Evolutionary conservation across 2,113 vertebrate species (phyloP).

Genomic region (Neotragus pygmaeus): DNA sequence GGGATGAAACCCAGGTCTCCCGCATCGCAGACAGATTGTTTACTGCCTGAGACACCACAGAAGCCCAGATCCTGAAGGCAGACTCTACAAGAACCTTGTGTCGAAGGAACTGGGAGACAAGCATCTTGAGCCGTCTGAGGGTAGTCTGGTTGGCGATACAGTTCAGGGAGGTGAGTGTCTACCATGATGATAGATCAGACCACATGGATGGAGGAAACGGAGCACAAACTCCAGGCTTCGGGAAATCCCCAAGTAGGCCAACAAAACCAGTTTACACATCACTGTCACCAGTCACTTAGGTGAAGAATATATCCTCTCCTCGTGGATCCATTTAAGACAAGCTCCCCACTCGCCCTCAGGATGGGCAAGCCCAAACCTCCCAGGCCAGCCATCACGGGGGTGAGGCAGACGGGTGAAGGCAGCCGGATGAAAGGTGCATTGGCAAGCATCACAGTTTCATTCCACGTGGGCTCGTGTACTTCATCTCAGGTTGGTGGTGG

Average conservation of each 20-base stretch:
- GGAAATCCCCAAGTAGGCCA: neutral
- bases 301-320: neutral
- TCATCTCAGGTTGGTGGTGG: neutral
- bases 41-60: neutral
- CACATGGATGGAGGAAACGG: no score
- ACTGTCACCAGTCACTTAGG: rapidly evolving
- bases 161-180: neutral
- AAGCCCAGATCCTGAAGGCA: neutral
- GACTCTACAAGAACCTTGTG: neutral
- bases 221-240: no score
- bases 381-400: neutral
- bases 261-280: neutral
- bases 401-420: neutral
- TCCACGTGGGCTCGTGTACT: neutral
- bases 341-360: neutral
- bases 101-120: neutral
- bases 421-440: rapidly evolving
- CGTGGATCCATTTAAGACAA: rapidly evolving
- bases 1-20: neutral
- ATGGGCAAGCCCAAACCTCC: neutral
- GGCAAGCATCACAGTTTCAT: neutral
- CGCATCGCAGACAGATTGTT: rapidly evolving
- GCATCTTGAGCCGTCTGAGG: neutral
- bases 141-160: rapidly evolving
- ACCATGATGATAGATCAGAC: rapidly evolving